phyloP scores from a whole-genome alignment of 2,113 vertebrate genomes.

The Macaca nemestrina region DNA sequence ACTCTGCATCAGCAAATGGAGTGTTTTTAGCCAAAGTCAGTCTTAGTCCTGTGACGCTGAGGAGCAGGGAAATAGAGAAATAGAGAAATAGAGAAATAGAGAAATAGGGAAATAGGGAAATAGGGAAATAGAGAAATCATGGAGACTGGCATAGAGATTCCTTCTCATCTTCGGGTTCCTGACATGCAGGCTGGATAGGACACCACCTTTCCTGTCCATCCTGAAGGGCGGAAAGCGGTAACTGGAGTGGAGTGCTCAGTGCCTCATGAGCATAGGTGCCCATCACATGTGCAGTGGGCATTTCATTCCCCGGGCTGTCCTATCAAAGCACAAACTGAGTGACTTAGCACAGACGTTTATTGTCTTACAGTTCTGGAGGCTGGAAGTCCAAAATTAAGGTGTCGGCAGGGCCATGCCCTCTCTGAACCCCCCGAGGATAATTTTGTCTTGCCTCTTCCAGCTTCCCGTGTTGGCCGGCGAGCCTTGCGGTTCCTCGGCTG shows the following conservation, averaged over 20 bases:
- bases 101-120: too few relatives aligned
- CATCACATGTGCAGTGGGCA: accelerated
- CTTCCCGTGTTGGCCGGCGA: accelerated
- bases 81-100: background rate
- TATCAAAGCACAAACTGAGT: too few relatives aligned
- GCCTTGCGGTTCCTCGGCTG: background rate
- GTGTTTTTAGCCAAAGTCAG: background rate
- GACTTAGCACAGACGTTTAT: accelerated
- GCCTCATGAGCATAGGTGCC: background rate
- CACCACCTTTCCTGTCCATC: too few relatives aligned
- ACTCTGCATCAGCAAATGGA: background rate
- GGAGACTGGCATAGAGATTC: background rate
- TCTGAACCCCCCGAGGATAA: background rate
- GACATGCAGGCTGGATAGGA: background rate
- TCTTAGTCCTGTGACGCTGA: background rate
- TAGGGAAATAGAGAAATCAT: background rate
- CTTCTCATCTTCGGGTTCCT: background rate
- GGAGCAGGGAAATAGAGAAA: background rate
- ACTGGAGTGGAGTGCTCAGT: too few relatives aligned
- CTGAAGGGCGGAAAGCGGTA: too few relatives aligned
- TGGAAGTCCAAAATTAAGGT: background rate
- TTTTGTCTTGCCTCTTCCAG: background rate
- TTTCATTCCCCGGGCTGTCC: background rate
- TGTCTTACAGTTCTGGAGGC: background rate
- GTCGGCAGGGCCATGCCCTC: too few relatives aligned